Conservation (phyloP, 2,888 invertebrate genomes). For the Zygogramma bicolorata region DNA sequence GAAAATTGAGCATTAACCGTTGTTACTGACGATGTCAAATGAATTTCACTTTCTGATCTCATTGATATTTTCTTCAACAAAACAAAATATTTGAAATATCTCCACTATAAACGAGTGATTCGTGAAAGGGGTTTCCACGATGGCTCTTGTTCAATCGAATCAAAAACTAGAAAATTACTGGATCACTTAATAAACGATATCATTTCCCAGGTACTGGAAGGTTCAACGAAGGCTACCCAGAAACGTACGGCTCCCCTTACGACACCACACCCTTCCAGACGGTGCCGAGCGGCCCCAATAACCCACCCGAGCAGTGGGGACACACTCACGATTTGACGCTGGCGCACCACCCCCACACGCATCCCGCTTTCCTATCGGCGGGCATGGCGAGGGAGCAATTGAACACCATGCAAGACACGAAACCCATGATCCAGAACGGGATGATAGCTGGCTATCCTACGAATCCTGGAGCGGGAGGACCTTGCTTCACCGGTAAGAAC, state of each 20-base stretch:
- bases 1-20: too few relatives aligned
- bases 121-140: too few relatives aligned
- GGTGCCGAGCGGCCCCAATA: constrained; percentile 68
- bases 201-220: constrained; percentile 62
- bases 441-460: constrained; percentile 70
- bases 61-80: too few relatives aligned
- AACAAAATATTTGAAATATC: too few relatives aligned
- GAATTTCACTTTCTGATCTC: too few relatives aligned
- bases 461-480: constrained; percentile 72
- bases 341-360: constrained; percentile 67
- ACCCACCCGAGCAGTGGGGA: constrained; percentile 64
- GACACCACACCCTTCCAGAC: constrained; percentile 80
- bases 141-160: too few relatives aligned
- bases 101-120: too few relatives aligned
- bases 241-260: constrained; percentile 71
- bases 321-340: constrained; percentile 62
- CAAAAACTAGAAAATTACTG: too few relatives aligned
- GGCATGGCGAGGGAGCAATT: constrained; percentile 61
- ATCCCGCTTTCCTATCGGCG: constrained; percentile 69
- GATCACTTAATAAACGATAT: too few relatives aligned
- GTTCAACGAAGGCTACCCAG: constrained; percentile 70
- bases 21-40: too few relatives aligned
- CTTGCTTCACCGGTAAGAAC: constrained; percentile 74
- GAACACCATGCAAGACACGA: constrained; percentile 63
- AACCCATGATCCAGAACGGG: constrained; percentile 72